phyloP scores from a whole-genome alignment of 2,888 invertebrate species.

The Bugulina stolonifera region DNA sequence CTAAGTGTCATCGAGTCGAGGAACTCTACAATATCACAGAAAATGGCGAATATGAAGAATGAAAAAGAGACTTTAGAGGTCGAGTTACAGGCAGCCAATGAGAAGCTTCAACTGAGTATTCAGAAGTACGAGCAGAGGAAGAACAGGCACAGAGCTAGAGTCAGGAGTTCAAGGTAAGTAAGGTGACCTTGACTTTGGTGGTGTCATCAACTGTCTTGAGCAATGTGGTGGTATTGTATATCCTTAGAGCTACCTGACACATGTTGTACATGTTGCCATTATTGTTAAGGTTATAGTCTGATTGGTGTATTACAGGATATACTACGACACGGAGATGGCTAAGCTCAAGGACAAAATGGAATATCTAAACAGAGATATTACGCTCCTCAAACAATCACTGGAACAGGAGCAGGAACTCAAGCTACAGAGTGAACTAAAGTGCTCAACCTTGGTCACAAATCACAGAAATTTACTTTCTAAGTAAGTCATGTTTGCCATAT shows the following conservation, averaged over 20 bases:
- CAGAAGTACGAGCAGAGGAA: conserved; percentile 31
- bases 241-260: too few relatives aligned
- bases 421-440: background rate
- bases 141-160: conserved; percentile 1
- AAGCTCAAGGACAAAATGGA: conserved; percentile 23
- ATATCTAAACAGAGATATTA: conserved; percentile 9
- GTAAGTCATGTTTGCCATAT: background rate
- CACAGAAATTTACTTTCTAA: conserved; percentile 11
- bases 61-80: conserved; percentile 30
- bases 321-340: conserved; percentile 7
- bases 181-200: background rate
- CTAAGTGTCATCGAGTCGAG: conserved; percentile 17
- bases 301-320: background rate
- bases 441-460: background rate
- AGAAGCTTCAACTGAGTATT: conserved; percentile 29
- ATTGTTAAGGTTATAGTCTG: too few relatives aligned
- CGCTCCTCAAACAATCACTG: conserved; percentile 4
- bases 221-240: background rate
- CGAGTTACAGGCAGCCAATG: conserved; percentile 28
- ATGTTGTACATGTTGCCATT: too few relatives aligned
- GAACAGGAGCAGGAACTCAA: background rate
- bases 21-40: conserved; percentile 27
- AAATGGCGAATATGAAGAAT: conserved; percentile 27
- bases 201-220: background rate
- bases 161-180: background rate